Conservation (phyloP, 92 coral and sea anemone species). For the Galaxea fascicularis region DNA sequence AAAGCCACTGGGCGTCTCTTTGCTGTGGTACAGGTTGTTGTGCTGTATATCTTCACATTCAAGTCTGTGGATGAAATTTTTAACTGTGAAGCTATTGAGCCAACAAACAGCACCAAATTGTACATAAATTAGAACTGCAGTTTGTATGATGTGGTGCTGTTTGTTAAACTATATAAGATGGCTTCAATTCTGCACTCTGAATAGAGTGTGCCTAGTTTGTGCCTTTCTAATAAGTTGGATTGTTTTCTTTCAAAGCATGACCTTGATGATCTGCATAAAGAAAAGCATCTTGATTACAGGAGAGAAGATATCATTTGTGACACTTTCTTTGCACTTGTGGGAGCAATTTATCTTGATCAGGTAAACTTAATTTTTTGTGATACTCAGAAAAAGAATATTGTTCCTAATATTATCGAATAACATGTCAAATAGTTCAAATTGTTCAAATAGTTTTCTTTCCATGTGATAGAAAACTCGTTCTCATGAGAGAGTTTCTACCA, state of each 20-base stretch:
- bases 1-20: no score
- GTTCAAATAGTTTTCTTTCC: no score
- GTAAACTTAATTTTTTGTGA: slow-evolving; percentile 34
- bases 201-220: background rate
- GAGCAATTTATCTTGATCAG: slow-evolving; percentile 85
- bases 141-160: no score
- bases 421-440: no score
- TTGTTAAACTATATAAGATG: no score
- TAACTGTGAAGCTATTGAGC: background rate
- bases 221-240: background rate
- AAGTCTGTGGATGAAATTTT: background rate
- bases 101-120: no score
- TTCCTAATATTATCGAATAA: no score
- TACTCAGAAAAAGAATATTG: background rate
- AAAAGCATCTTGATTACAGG: slow-evolving; percentile 65
- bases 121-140: no score
- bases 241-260: slow-evolving; percentile 63
- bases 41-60: no score
- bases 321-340: slow-evolving; percentile 90
- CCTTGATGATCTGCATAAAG: slow-evolving; percentile 76
- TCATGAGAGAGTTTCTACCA: no score
- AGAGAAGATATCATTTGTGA: slow-evolving; percentile 91
- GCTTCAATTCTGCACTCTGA: background rate
- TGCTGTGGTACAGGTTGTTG: no score
- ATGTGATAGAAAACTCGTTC: no score